phyloP scores from a whole-genome alignment of 1,140 invertebrate genomes.

The Saxidomus purpurata region DNA sequence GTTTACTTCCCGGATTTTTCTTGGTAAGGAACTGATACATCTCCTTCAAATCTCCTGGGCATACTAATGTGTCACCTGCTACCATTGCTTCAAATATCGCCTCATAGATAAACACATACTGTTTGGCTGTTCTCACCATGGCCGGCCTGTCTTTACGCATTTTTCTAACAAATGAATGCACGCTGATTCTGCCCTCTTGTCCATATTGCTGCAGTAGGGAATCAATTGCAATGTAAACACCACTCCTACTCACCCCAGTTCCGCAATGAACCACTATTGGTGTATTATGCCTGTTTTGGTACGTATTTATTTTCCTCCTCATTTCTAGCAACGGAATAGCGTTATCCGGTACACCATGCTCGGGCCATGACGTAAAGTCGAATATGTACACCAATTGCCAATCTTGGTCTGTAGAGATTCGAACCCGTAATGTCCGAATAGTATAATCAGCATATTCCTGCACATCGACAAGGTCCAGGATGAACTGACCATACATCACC shows the following conservation, averaged over 20 bases:
- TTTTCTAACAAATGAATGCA: slow-evolving; percentile 80
- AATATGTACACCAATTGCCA: slow-evolving; percentile 86
- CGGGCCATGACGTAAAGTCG: slow-evolving; percentile 99
- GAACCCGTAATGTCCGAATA: slow-evolving; percentile 74
- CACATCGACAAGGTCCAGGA: slow-evolving; percentile 75
- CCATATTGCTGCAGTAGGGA: slow-evolving; percentile 82
- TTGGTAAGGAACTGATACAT: slow-evolving; percentile 78
- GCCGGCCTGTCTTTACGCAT: slow-evolving; percentile 81
- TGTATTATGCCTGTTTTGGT: slow-evolving; percentile 86
- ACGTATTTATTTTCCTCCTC: slow-evolving; percentile 92
- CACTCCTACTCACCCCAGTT: slow-evolving; percentile 84
- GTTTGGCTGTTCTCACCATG: slow-evolving; percentile 84
- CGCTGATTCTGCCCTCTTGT: slow-evolving; percentile 81
- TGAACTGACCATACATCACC: slow-evolving; percentile 77
- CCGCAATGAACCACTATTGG: slow-evolving; percentile 99
- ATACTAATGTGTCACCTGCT: slow-evolving; percentile 76
- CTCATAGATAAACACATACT: slow-evolving; percentile 85
- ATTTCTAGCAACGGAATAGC: slow-evolving; percentile 99
- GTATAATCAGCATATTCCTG: slow-evolving; percentile 81
- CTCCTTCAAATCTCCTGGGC: slow-evolving; percentile 75
- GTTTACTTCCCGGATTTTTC: slow-evolving; percentile 78
- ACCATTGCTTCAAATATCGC: slow-evolving; percentile 83
- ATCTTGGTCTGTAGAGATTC: background rate
- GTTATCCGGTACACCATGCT: slow-evolving; percentile 99
- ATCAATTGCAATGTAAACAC: slow-evolving; percentile 84